Conservation (phyloP, 2,113 vertebrate species). For the Corythornis madagascariensis region DNA sequence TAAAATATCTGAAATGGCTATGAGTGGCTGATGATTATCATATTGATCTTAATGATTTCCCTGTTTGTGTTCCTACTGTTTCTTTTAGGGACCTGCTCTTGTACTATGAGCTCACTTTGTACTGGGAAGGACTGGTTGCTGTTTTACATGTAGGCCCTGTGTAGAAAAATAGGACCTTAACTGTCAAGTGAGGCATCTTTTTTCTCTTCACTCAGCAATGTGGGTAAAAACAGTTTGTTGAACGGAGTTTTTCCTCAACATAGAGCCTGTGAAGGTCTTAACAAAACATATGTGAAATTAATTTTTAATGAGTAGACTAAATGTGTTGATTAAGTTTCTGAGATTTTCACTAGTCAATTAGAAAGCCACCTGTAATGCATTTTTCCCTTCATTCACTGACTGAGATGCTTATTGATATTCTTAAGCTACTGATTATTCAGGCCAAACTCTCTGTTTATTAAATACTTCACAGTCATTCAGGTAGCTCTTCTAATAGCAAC, state of each 20-base stretch:
- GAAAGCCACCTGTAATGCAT: conserved; percentile 27
- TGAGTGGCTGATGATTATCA: not conserved
- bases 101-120: not conserved
- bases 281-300: conserved; percentile 22
- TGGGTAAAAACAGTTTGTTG: not conserved
- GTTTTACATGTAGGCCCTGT: not conserved
- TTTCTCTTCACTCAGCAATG: not conserved
- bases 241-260: not conserved
- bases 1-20: not conserved
- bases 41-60: not conserved
- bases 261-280: not conserved
- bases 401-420: not conserved
- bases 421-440: not conserved
- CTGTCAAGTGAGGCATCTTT: not conserved
- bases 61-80: not conserved
- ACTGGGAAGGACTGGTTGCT: not conserved
- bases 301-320: conserved; percentile 5
- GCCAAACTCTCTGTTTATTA: not conserved
- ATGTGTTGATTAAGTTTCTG: conserved; percentile 47
- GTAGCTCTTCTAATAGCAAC: not conserved
- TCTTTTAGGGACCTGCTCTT: not conserved
- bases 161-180: not conserved
- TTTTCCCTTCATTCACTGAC: not conserved
- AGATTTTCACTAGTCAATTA: conserved; percentile 49
- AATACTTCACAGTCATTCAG: not conserved